Base-by-base conservation (phyloP, 2,888 invertebrate genomes). In the Leucophora obtusa region DNA sequence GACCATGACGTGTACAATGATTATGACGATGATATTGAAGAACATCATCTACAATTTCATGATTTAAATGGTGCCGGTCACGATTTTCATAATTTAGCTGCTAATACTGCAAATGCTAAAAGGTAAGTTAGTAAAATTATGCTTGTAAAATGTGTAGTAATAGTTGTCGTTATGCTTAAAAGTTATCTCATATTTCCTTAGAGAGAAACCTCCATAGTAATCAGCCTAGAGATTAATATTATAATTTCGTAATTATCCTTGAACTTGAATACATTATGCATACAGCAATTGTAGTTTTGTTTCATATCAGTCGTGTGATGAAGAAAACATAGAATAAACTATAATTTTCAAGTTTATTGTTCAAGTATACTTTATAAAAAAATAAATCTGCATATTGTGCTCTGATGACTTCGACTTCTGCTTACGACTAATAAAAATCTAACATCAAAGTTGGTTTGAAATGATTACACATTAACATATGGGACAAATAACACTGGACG, bases 31-130 rank as follows among this genome's bases (percentile, higher is more conserved):
- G 47, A 60, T 60, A 47, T 38, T 33, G 24, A 74, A 51, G 63
- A 81, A 11, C 59, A 81, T 54, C 73, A 77, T 74, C 51, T 74
- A 79, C 79, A 84, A 79, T 72, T 75, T 70, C 83, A 83, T 71
- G 79, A 82, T 70, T 70, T 83, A 72, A 82, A 82, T 81, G 82
- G 79, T 78, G 74, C 73, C 70, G 81, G 77, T 77, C 77, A 81
- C 81, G 81, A 81, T 77, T 81, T 77, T 60, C 73, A 77, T 77
- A 70, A 54, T 43, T 77, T 54, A 65, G 18, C 73, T 66, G 53
- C 35, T 60, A 66, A 85, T 86, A 83, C 87, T 79, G 86, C 84
- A 69, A 86, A 85, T 83, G 85, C 89, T 63, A 86, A 86, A 82
- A 87, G 87, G 87, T 88, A 88, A 87, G 88, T 85, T n/a, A 51